These are phyloP conservation scores for Palythoa grandiflora DNA, from an alignment of 92 coral and sea anemone genomes.

Conservation along the genomic window DNA sequence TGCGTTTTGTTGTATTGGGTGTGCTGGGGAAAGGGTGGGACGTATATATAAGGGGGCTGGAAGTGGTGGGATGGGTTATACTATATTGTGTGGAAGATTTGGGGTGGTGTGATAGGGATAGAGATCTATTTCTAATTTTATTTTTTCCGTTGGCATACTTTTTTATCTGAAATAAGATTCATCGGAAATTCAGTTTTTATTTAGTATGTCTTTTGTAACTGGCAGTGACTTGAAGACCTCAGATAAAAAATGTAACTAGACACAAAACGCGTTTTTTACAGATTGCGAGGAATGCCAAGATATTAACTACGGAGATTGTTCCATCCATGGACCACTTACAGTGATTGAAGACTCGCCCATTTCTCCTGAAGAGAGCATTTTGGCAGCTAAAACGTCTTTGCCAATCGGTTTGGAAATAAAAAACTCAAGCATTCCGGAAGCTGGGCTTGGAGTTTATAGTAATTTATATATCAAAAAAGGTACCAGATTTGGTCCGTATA, in stretches of 20 bases:
- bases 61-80: too few relatives aligned
- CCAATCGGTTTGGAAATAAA: conserved; percentile 67
- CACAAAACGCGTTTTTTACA: neutral
- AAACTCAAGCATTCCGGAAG: conserved; percentile 73
- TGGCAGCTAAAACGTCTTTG: conserved; percentile 62
- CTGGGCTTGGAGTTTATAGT: conserved; percentile 80
- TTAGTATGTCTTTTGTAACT: too few relatives aligned
- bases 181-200: too few relatives aligned
- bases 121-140: too few relatives aligned
- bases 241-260: neutral
- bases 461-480: conserved; percentile 56
- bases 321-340: conserved; percentile 75
- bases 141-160: too few relatives aligned
- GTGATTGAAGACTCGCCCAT: conserved; percentile 52
- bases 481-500: conserved; percentile 40
- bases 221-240: neutral
- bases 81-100: too few relatives aligned
- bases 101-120: too few relatives aligned
- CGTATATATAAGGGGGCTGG: too few relatives aligned
- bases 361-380: neutral
- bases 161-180: too few relatives aligned
- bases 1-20: too few relatives aligned
- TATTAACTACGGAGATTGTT: conserved; percentile 82
- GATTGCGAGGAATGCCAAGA: conserved; percentile 91
- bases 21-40: too few relatives aligned